Evolutionary conservation across 2,797 vertebrate species (phyloP).

Genomic region (Clamator glandarius): DNA sequence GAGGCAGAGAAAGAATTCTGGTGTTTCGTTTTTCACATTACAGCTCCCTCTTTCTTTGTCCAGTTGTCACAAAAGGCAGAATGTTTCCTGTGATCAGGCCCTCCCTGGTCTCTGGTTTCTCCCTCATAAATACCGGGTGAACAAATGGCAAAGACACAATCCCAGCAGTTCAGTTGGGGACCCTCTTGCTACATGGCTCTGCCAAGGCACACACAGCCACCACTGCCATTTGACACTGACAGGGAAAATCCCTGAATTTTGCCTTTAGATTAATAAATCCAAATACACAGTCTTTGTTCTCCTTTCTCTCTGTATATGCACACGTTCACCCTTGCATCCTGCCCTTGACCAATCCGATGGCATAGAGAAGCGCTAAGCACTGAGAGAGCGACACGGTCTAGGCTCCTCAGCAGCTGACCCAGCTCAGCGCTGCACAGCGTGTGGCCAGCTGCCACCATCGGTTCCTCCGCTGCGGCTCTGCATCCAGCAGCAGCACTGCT

Average conservation of each 20-base stretch:
- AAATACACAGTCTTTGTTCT: not conserved
- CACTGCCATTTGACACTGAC: not conserved
- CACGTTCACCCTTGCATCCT: not conserved
- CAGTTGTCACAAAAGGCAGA: not conserved
- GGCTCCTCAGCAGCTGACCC: not conserved
- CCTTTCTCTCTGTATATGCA: not conserved
- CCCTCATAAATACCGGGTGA: not conserved
- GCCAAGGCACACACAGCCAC: not conserved
- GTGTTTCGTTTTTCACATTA: not conserved
- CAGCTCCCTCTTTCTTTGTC: not conserved
- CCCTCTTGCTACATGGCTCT: not conserved
- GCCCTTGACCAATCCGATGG: not conserved
- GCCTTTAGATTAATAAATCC: not conserved
- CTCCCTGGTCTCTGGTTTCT: conserved; percentile 2
- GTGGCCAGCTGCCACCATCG: not conserved
- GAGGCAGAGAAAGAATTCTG: not conserved
- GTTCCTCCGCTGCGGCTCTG: not conserved
- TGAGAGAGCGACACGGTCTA: not conserved
- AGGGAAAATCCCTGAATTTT: not conserved
- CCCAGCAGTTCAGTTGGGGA: not conserved
- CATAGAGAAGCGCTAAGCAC: not conserved
- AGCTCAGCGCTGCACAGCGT: not conserved
- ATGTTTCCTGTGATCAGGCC: not conserved
- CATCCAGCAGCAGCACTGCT: not conserved
- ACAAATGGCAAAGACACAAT: not conserved